A percentile compares a stretch with the other conserved stretches of the same genome.
phyloP scores from a whole-genome alignment of 2,888 invertebrate genomes.

The Lydus trimaculatus region DNA sequence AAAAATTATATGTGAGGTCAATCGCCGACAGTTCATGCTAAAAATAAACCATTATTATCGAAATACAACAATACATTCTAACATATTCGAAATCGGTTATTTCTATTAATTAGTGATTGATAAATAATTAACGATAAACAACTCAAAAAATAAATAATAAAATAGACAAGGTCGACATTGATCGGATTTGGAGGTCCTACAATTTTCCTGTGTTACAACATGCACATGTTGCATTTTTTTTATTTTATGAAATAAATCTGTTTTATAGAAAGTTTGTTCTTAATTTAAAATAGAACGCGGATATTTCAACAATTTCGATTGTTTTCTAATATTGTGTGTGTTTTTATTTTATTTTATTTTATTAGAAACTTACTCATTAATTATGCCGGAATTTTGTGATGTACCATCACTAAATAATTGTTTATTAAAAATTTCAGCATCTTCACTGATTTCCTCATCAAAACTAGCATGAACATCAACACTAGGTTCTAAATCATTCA shows the following conservation, averaged over 20 bases:
- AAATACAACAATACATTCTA: too few relatives aligned
- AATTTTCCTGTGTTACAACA: too few relatives aligned
- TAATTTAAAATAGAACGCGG: neutral
- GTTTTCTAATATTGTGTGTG: neutral
- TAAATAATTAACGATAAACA: too few relatives aligned
- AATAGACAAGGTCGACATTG: neutral
- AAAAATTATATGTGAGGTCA: neutral
- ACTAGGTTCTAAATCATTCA: constrained; percentile 37
- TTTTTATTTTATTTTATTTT: neutral
- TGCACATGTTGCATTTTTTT: too few relatives aligned
- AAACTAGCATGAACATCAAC: constrained; percentile 31
- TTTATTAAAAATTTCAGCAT: constrained; percentile 24
- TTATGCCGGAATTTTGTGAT: constrained; percentile 39
- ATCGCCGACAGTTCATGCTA: neutral
- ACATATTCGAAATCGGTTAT: too few relatives aligned
- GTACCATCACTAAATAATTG: constrained; percentile 33
- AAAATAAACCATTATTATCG: too few relatives aligned
- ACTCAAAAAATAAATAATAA: too few relatives aligned
- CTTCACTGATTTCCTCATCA: constrained; percentile 28
- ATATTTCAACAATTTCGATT: neutral
- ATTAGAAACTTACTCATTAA: constrained; percentile 40
- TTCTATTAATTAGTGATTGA: too few relatives aligned
- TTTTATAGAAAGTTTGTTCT: too few relatives aligned
- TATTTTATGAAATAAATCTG: too few relatives aligned
- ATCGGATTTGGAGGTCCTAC: neutral